Evolutionary conservation across 2,888 invertebrate species (phyloP), one percentile per base, ranked within the genome.

Genomic region (Smittia aterrima): DNA sequence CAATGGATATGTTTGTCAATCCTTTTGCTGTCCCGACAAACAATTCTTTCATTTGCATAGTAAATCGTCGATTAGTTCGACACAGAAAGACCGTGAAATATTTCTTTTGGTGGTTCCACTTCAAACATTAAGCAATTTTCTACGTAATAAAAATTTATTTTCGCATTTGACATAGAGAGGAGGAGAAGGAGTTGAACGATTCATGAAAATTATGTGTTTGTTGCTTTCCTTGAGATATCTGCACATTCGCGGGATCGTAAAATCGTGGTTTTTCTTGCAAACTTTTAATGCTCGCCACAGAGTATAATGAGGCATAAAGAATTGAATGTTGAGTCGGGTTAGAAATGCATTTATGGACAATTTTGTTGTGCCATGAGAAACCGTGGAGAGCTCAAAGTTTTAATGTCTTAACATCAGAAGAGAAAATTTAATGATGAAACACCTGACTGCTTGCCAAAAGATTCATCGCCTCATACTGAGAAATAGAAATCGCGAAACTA

Each of bases 241-340:
- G 20, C 58, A 58, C 58, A 58, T 58, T 20, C 22, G 22, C 9
- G 18, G 13, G 22, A 22, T 58, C 58, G 58, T 58, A 58, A 58
- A 58, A n/a, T 58, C 13, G n/a, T 22, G 13, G 22, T 22, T 58
- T n/a, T 22, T 58, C 22, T 2, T 3, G 22, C n/a, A 18, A 11
- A 58, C 18, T n/a, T 47, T 47, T 47, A 11, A 47, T 22, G 58
- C 58, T 18, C 22, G 22, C 62, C 32, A 62, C 62, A 62, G 58
- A 71, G 40, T 38, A 72, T 72, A 72, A 72, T 72, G 40, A 72
- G 72, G 38, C 72, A 62, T 72, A 32, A 62, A 72, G 58, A 72
- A 72, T 72, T 72, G 72, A 62, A 72, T 40, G 62, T 32, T 72
- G 25, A 24, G 25, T 41, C 53, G 25, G 41, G 22, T 47, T 13